Base-by-base conservation (phyloP, 2,797 vertebrate species). In the Petrocephalus schoutedeni region DNA sequence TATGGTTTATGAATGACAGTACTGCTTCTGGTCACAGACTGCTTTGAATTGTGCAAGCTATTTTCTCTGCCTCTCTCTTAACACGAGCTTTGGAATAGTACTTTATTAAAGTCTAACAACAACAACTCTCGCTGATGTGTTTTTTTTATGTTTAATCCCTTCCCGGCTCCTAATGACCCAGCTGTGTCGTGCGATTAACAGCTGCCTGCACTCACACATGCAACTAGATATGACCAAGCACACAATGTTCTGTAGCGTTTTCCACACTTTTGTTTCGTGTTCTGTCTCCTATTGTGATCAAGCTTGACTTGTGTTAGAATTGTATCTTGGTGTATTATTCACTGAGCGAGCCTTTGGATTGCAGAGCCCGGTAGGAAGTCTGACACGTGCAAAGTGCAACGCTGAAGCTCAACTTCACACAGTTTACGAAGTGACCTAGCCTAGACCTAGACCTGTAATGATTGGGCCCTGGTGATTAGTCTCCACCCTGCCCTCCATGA, bases 81-180 rank as follows among this genome's bases (percentile, higher is more conserved):
- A 93, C 93, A 86, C 89, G 64, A 91, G 90, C 92, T 93, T 93
- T 93, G 92, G 85, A 58, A 92, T 92, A 90, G 89, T 88, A 92
- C 93, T 95, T 94, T 90, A 96, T 96, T 96, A 96, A 96, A 92
- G 91, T 94, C 91, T 95, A 94, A 92, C 91, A 93, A 80, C 71
- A 88, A 88, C 85, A 67, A 87, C 54, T 0, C 88, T 91, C 19
- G 36, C 85, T 64, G 32, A 51, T 89, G 41, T 88, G 90, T 90
- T 93, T 87, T 41, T 89, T 90, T 86, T 16, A 14, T 89, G 85
- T 83, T 67, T 88, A 82, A 88, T 57, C 36, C n/a, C n/a, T 86
- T 45, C 45, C 21, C 86, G n/a, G 32, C 86, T 87, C 51, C 28
- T 32, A 41, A 32, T 85, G 67, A 88, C 80, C 53, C 45, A n/a